Evolutionary conservation across 2,113 vertebrate genomes (phyloP).

Genomic region (Pelobates fuscus): DNA sequence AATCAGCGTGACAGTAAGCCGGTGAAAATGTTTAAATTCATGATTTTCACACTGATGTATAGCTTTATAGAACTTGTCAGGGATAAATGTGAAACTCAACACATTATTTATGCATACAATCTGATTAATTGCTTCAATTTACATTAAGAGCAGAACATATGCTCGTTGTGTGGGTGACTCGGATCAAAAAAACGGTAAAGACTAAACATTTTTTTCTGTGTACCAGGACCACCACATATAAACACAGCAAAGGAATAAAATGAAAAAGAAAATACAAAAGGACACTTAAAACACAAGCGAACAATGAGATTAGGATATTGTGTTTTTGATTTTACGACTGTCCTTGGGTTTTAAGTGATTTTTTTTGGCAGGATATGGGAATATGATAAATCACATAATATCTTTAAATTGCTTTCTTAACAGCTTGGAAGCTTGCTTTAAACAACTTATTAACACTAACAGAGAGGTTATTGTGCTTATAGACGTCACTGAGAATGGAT

Average conservation of each 20-base stretch:
- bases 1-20: too few species aligned
- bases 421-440: neutral
- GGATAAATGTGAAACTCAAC: too few species aligned
- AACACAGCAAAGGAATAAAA: too few species aligned
- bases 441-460: neutral
- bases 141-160: too few species aligned
- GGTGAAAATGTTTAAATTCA: too few species aligned
- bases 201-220: too few species aligned
- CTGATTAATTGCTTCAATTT: too few species aligned
- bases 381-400: constrained; percentile 33
- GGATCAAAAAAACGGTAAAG: too few species aligned
- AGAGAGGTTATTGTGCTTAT: neutral
- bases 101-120: too few species aligned
- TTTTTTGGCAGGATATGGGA: constrained; percentile 26
- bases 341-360: neutral
- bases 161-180: too few species aligned
- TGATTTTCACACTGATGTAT: too few species aligned
- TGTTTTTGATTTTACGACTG: constrained; percentile 29
- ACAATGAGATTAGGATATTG: constrained; percentile 20
- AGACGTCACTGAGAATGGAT: constrained; percentile 5
- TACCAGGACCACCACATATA: constrained; percentile 19
- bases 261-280: neutral
- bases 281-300: constrained; percentile 1
- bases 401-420: constrained; percentile 1
- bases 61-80: too few species aligned